Percentiles rank a stretch among this genome's conserved stretches.
Conservation (phyloP, 2,797 vertebrate species). For the Adelosebastes latens region DNA sequence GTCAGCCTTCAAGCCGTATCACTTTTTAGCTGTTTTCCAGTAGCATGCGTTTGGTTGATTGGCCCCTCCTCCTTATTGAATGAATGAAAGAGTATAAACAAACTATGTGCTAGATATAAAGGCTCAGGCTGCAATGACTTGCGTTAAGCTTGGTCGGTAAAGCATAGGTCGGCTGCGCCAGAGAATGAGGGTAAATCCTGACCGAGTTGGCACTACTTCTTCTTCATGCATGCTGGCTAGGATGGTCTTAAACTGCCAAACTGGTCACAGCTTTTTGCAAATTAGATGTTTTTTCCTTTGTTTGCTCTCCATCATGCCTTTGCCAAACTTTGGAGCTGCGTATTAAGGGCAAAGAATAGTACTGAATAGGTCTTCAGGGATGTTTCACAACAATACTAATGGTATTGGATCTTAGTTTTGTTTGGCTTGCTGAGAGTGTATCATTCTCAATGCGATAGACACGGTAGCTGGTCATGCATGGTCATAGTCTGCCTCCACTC, state of each 20-base stretch:
- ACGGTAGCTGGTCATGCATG: constrained; percentile 30
- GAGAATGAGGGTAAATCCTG: constrained; percentile 2
- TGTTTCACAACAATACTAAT: constrained; percentile 40
- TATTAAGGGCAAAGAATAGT: constrained; percentile 28
- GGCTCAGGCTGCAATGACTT: constrained; percentile 6
- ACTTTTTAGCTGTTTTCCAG: constrained; percentile 29
- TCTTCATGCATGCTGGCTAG: constrained; percentile 10
- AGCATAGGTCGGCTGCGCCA: constrained; percentile 4
- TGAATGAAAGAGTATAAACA: constrained; percentile 11
- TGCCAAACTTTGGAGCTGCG: constrained; percentile 21
- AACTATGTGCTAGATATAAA: neutral
- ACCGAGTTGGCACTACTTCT: constrained; percentile 7
- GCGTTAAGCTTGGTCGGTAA: constrained; percentile 22
- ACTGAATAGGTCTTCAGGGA: constrained; percentile 15
- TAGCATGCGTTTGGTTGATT: neutral
- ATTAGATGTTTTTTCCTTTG: constrained; percentile 21
- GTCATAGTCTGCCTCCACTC: constrained; percentile 24
- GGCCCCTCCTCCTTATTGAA: neutral
- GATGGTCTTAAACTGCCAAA: constrained; percentile 24
- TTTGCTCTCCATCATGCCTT: constrained; percentile 8
- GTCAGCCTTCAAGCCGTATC: constrained; percentile 51
- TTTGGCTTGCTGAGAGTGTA: constrained; percentile 22
- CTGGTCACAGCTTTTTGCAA: constrained; percentile 22
- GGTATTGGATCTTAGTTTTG: constrained; percentile 22
- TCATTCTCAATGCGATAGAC: constrained; percentile 28